These are phyloP conservation scores for Trachemys scripta DNA, from an alignment of 2,113 vertebrate species.

Conservation along the genomic window DNA sequence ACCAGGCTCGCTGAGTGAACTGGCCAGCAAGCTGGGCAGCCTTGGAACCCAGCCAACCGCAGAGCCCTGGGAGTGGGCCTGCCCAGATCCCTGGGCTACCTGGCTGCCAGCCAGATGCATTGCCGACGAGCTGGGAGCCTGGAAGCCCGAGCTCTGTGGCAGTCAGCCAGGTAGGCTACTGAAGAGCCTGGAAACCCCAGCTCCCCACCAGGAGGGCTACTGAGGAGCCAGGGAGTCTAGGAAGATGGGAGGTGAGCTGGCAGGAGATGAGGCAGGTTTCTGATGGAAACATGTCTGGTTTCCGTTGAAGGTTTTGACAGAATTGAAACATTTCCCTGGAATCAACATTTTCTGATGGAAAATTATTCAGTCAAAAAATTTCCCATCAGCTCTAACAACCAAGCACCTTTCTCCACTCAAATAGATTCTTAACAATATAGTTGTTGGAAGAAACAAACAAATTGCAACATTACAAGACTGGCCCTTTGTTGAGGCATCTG, in stretches of 20 bases:
- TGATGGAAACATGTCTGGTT: too few relatives aligned
- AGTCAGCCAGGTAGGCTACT: neutral
- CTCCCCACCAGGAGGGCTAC: neutral
- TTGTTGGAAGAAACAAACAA: neutral
- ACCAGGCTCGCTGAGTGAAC: neutral
- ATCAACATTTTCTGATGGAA: neutral
- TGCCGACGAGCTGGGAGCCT: neutral
- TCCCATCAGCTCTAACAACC: neutral
- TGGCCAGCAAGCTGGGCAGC: neutral
- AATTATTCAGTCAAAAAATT: neutral
- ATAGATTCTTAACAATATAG: neutral
- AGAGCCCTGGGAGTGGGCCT: neutral
- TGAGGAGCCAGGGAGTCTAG: neutral
- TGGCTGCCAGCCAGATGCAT: neutral
- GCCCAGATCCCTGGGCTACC: neutral
- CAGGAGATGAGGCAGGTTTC: neutral
- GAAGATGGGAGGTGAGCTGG: neutral
- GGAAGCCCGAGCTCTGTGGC: neutral
- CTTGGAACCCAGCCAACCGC: too few relatives aligned
- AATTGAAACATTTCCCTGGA: neutral
- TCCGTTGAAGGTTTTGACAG: too few relatives aligned
- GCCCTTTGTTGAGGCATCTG: neutral
- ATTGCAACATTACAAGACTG: neutral
- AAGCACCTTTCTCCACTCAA: neutral
- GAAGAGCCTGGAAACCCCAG: neutral